Base-by-base conservation (phyloP, 2,797 vertebrate species). In the Bovichtus diacanthus region DNA sequence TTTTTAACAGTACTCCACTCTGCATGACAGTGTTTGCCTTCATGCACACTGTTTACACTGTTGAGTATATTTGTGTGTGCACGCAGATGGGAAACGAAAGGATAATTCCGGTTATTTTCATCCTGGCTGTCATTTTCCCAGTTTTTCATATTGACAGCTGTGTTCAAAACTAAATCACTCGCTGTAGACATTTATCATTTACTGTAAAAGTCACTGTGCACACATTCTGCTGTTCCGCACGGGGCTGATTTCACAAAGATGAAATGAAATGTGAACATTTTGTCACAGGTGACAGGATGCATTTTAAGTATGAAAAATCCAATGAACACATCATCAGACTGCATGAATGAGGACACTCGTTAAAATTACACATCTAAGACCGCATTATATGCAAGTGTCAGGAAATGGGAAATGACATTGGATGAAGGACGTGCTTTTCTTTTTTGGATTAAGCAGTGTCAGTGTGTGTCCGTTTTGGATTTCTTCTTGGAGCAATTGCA, bases 71-170 rank as follows among this genome's bases (percentile, higher is more conserved):
- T 62, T 79, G 44, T 81, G 56, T 21, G 65, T 78, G 72, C 66
- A 75, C 44, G 38, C 84, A 84, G 82, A 90, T 83, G 68, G 80
- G 68, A 87, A 85, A 69, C 80, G 60, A 84, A 87, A 82, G 60
- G 77, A 86, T 87, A 84, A 87, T 87, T 87, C 72, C 74, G 84
- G 76, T 86, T 83, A 89, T 87, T 90, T 88, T 72, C 88, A 83
- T 63, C 70, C 73, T 78, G 69, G 53, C 85, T 87, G 74, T 83
- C 76, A 85, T 88, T 87, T 85, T 79, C 76, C 61, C 70, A 38
- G 34, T 80, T 79, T 80, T 83, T 82, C 63, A 74, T 64, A 58
- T 74, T 41, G 72, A 86, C 25, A 41, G 54, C 60, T 78, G 73
- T 74, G 51, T 68, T 87, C 63, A 70, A 77, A 88, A 83, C 38